Conservation (phyloP, 2,113 vertebrate species). For the Paedocypris sp. region DNA sequence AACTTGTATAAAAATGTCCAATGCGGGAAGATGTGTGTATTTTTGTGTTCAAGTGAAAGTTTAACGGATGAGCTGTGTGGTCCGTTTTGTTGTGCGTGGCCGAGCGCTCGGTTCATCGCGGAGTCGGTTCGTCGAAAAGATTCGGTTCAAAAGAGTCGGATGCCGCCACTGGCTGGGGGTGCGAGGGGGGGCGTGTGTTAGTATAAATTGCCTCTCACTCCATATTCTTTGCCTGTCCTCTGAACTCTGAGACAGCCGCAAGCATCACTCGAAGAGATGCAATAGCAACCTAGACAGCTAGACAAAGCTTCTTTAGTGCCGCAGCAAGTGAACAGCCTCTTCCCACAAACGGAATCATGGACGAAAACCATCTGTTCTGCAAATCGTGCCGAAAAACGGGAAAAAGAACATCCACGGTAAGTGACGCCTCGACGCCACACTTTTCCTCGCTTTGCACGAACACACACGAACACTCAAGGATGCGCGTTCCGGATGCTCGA, state of each 20-base stretch:
- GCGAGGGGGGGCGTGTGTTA: slow-evolving; percentile 38
- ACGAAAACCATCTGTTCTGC: slow-evolving; percentile 27
- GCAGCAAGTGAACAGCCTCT: not conserved
- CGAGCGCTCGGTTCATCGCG: too few relatives aligned
- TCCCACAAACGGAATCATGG: slow-evolving; percentile 5
- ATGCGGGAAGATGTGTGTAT: too few relatives aligned
- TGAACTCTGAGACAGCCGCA: slow-evolving; percentile 39
- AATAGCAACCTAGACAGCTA: slow-evolving; percentile 37
- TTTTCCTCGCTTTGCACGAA: too few relatives aligned
- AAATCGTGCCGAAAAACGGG: slow-evolving; percentile 33
- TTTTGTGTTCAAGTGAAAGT: too few relatives aligned
- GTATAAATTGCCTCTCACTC: slow-evolving; percentile 42
- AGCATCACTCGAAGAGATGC: slow-evolving; percentile 36
- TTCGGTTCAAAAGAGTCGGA: not conserved
- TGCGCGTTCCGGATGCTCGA: too few relatives aligned
- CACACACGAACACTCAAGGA: too few relatives aligned
- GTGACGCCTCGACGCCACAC: too few relatives aligned
- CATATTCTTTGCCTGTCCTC: slow-evolving; percentile 38
- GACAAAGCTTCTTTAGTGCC: slow-evolving; percentile 7
- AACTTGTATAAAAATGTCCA: too few relatives aligned
- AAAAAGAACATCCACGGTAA: slow-evolving; percentile 39
- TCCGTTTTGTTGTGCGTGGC: not conserved
- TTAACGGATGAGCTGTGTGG: too few relatives aligned
- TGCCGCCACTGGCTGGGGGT: slow-evolving; percentile 8
- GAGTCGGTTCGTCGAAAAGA: not conserved